These are phyloP conservation scores for Lomographa bimaculata DNA, from an alignment of 2,888 invertebrate species.

Conservation along the genomic window DNA sequence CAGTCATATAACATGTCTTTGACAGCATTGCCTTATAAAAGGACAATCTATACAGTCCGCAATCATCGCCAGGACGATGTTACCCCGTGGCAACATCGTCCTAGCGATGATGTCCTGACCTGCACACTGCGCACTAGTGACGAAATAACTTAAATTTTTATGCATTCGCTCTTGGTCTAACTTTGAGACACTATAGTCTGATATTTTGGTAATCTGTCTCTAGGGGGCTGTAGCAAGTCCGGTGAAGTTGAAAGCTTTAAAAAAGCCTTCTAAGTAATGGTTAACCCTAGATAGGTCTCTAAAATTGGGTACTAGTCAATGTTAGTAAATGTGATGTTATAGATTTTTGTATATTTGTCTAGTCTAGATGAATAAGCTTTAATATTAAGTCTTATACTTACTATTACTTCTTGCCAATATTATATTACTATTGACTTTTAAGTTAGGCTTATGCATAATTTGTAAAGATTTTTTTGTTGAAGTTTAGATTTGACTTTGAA, in stretches of 20 bases:
- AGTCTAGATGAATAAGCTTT: constrained; percentile 47
- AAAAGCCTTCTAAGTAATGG: constrained; percentile 29
- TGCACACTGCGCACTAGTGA: too few species aligned
- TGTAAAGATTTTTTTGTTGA: not conserved
- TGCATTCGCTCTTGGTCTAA: constrained; percentile 1
- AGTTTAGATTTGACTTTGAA: too few species aligned
- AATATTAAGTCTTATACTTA: constrained; percentile 23
- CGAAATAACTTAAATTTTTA: too few species aligned
- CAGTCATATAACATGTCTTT: too few species aligned
- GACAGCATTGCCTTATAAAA: too few species aligned
- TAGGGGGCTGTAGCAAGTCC: constrained; percentile 17
- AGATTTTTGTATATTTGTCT: constrained; percentile 61
- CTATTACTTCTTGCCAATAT: constrained; percentile 13
- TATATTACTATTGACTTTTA: not conserved
- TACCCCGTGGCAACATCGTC: too few species aligned
- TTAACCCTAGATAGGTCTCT: constrained; percentile 27
- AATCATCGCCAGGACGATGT: too few species aligned
- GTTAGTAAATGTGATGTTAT: constrained; percentile 62
- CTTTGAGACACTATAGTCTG: constrained; percentile 11
- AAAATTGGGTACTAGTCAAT: constrained; percentile 50
- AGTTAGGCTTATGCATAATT: not conserved
- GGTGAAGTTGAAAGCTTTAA: constrained; percentile 30
- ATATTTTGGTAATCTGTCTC: constrained; percentile 13
- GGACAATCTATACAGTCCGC: too few species aligned
- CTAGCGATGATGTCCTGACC: too few species aligned